Evolutionary conservation across 1,140 invertebrate species (phyloP), one percentile per base, ranked within the genome.

Genomic region (Drosophila orosa): DNA sequence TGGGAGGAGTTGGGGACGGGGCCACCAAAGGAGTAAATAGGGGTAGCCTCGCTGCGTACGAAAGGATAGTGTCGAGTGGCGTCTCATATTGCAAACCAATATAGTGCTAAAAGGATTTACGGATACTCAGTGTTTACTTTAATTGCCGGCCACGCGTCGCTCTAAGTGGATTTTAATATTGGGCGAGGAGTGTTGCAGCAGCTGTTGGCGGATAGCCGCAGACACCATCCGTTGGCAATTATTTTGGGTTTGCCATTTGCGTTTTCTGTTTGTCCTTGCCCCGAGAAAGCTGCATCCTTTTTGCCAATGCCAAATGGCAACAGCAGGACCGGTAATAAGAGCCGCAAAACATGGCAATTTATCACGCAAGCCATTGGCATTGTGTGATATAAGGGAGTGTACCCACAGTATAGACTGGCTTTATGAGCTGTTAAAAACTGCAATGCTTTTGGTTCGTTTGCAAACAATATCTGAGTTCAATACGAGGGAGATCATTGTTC

Each of bases 141-240:
- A 89, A 87, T 87, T 83, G 79, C 45, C 59, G 55, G 79, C 66
- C 83, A 87, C 83, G 83, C 84, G 83, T 52, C 60, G 50, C 44
- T 37, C 63, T 83, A 89, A 87, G 84, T 87, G 71, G 67, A 60
- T 80, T 87, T 87, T 86, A 87, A 86, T 86, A 72, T 67, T 59
- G 42, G 40, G 50, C 65, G 48, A 59, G 57, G 78, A 39, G 37
- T 78, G 78, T 78, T 78, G 55, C 37, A 61, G 78, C 60, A 61
- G 63, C 58, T 56, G 55, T 54, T 47, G 19, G 56, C 44, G 65
- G 67, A 57, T 39, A 33, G 68, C 68, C 68, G 35, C 56, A 66
- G 47, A 82, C 59, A 19, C 48, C 75, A 80, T 57, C 56, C 31
- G 65, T 48, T 15, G 48, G 58, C 58, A 86, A 86, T 86, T 86